phyloP scores from a whole-genome alignment of 2,797 vertebrate genomes.

The Molossus alvarezi region DNA sequence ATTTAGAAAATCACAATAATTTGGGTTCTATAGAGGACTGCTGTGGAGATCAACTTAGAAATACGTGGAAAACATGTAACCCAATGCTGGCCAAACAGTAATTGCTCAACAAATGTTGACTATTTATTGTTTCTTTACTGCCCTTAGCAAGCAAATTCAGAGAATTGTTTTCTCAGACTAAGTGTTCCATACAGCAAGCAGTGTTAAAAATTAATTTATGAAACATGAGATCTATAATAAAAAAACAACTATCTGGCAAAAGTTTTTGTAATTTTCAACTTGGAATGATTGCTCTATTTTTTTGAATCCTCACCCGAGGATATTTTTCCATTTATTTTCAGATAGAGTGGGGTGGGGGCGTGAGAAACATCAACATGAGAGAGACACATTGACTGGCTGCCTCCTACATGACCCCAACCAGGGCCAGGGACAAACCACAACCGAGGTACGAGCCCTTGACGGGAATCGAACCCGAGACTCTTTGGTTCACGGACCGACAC shows the following conservation, averaged over 20 bases:
- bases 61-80: neutral
- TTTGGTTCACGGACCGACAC: too few relatives aligned
- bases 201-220: neutral
- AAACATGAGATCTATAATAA: neutral
- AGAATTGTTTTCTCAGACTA: neutral
- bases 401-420: too few relatives aligned
- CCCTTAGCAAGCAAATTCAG: neutral
- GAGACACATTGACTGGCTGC: too few relatives aligned
- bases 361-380: too few relatives aligned
- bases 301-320: too few relatives aligned
- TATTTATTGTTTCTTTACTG: neutral
- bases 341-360: too few relatives aligned
- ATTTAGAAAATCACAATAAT: neutral
- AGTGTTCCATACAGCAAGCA: neutral
- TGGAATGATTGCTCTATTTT: neutral
- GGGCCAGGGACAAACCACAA: too few relatives aligned
- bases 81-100: neutral
- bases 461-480: too few relatives aligned
- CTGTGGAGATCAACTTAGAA: neutral
- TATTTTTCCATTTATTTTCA: too few relatives aligned
- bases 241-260: neutral
- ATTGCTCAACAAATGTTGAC: neutral
- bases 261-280: neutral
- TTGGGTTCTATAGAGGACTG: neutral
- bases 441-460: too few relatives aligned